Percentiles rank a stretch among this genome's conserved stretches.
These are phyloP conservation scores for Hydractinia echinata DNA, from an alignment of 30 jellyfish, hydroid and myxozoan genomes.

Conservation along the genomic window DNA sequence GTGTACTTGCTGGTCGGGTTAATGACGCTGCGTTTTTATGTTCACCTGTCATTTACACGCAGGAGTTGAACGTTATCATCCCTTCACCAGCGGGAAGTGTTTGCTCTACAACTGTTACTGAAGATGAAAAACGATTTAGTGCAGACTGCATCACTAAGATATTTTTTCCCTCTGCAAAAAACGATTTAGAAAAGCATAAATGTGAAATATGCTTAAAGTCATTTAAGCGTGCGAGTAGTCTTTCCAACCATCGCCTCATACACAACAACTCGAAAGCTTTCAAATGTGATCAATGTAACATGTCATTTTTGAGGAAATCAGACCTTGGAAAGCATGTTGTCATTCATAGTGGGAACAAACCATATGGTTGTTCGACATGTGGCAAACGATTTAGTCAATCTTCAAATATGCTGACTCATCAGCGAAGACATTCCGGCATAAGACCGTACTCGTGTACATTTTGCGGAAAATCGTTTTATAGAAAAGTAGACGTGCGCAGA, in stretches of 20 bases:
- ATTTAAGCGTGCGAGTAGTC: slow-evolving; percentile 69
- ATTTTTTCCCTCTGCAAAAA: not conserved
- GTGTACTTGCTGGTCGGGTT: too few species aligned
- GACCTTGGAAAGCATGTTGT: slow-evolving; percentile 71
- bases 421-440: slow-evolving; percentile 76
- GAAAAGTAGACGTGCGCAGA: slow-evolving; percentile 79
- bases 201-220: slow-evolving; percentile 71
- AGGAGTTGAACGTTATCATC: not conserved
- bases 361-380: slow-evolving; percentile 59
- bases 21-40: not conserved
- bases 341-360: slow-evolving; percentile 64
- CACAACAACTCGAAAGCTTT: slow-evolving; percentile 65
- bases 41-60: not conserved
- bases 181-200: slow-evolving; percentile 2
- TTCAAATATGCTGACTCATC: slow-evolving; percentile 79
- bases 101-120: not conserved
- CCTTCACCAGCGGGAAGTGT: slow-evolving; percentile 22
- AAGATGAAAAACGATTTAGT: not conserved
- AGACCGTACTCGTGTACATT: slow-evolving; percentile 57
- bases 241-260: slow-evolving; percentile 69
- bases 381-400: slow-evolving; percentile 76
- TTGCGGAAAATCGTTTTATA: slow-evolving; percentile 65
- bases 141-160: not conserved
- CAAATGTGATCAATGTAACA: slow-evolving; percentile 57
- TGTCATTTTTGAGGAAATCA: slow-evolving; percentile 63